phyloP scores from a whole-genome alignment of 2,113 vertebrate species.

The Xiphorhynchus elegans region DNA sequence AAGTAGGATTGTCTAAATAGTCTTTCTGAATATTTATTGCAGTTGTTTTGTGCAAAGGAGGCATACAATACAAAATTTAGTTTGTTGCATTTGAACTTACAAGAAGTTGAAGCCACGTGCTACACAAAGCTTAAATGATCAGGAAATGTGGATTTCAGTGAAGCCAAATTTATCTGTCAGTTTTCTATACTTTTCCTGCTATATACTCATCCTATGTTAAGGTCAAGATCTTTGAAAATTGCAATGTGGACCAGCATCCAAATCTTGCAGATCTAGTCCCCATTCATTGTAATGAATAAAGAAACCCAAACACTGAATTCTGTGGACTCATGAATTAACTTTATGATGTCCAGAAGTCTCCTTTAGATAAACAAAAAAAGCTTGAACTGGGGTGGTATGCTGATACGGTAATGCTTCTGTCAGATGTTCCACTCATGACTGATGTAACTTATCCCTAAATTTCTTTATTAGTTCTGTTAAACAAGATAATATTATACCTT shows the following conservation, averaged over 20 bases:
- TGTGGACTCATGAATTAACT: neutral
- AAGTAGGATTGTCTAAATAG: neutral
- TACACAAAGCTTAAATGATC: neutral
- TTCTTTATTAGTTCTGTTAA: neutral
- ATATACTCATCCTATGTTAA: neutral
- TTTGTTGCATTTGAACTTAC: neutral
- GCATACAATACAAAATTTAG: neutral
- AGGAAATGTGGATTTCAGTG: neutral
- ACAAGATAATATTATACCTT: neutral
- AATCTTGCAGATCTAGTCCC: neutral
- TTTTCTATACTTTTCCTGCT: neutral
- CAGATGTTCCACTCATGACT: neutral
- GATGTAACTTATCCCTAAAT: neutral
- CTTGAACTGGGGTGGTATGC: rapidly evolving
- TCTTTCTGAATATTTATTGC: neutral
- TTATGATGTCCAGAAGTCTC: neutral
- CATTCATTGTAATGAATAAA: neutral
- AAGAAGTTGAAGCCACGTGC: neutral
- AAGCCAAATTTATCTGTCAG: neutral
- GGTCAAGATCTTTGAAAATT: neutral
- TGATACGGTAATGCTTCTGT: neutral
- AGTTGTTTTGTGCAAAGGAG: neutral
- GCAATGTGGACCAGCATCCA: neutral
- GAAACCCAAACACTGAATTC: neutral
- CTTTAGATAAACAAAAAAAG: neutral